Evolutionary conservation across 1,140 invertebrate genomes (phyloP), one percentile per base, ranked within the genome.

Genomic region (Bombus vancouverensis): DNA sequence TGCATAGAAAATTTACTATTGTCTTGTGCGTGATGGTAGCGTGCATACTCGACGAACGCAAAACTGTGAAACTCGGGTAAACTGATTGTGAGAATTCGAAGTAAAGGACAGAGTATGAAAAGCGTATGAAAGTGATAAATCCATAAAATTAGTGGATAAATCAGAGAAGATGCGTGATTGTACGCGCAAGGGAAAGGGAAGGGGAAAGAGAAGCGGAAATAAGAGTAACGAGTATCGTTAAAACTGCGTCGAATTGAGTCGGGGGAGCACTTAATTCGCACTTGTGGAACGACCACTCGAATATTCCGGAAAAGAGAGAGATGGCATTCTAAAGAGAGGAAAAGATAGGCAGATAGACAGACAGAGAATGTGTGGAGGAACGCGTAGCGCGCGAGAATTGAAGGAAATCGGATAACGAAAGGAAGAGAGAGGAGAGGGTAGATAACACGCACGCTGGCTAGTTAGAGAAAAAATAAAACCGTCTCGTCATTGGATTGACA

Each of bases 401-500:
- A 73, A 80, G 74, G 71, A 59, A 47, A 65, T 37, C 53, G 53
- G 73, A 65, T 62, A 10, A 34, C 57, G 78, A 72, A 44, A 34
- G 74, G 25, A 75, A 39, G 76, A 72, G 82, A 47, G 74, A 34
- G 28, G 18, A 59, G 68, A 37, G n/a, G 73, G 53, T 22, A 74
- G 8, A 68, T 53, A 71, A 47, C 34, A 39, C 59, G 4, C 10
- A 62, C 59, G 10, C 28, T 22, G 47, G 18, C 6, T 53, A 8
- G 47, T 53, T 44, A 71, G 85, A 82, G 81, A 65, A 83, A 80
- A 39, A 59, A 77, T 80, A 85, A 85, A 66, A 65, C 44, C 37
- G 59, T 89, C 71, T 59, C 10, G 25, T 89, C 75, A 66, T 80
- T 83, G 68, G 66, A 89, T 83, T 89, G 87, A 66, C 74, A 89